Base-by-base conservation (phyloP, 2,113 vertebrate species). In the Hypanus sabinus region DNA sequence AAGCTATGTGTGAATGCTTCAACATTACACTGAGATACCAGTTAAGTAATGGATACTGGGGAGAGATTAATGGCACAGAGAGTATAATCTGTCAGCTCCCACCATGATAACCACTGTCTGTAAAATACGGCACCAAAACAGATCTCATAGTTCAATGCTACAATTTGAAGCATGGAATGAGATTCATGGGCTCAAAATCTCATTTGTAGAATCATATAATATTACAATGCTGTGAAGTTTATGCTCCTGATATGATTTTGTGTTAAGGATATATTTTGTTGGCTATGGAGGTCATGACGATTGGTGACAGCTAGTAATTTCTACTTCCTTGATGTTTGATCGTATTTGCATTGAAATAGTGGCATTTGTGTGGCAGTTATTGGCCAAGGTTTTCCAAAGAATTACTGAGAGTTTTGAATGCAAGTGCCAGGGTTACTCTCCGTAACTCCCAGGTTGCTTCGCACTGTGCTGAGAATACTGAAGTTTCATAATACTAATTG, bases 111-210 rank as follows among this genome's bases (percentile, higher is more conserved):
- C 60, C 60, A 65, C 2, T 36, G 85, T 90, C 60, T 90, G 60
- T 68, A 65, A 90, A 90, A 65, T 68, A 90, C 33, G 30, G 85
- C 60, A 68, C 30, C 60, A 90, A 68, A 62, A 65, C 12, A 90
- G 30, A 90, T 88, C 30, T 88, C 85, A 88, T 88, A 20, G 57
- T 88, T 65, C 85, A 62, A 30, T n/a, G n/a, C 57, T 62, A 30
- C 36, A 12, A 62, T 65, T 62, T 88, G 85, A 90, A 90, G 30
- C 85, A 33, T 65, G 16, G 30, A 68, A 62, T n/a, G 83, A 88
- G 57, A 88, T n/a, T 88, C 30, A 88, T 88, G 60, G 83, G 60
- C 60, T 88, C 57, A 62, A n/a, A 88, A 68, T 90, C 85, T 18
- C 30, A 90, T 90, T 30, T 65, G 30, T 65, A 30, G 12, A 90